A percentile compares a stretch with the other conserved stretches of the same genome.
These are phyloP conservation scores for Spodoptera picta DNA, from an alignment of 2,888 invertebrate species.

Conservation along the genomic window DNA sequence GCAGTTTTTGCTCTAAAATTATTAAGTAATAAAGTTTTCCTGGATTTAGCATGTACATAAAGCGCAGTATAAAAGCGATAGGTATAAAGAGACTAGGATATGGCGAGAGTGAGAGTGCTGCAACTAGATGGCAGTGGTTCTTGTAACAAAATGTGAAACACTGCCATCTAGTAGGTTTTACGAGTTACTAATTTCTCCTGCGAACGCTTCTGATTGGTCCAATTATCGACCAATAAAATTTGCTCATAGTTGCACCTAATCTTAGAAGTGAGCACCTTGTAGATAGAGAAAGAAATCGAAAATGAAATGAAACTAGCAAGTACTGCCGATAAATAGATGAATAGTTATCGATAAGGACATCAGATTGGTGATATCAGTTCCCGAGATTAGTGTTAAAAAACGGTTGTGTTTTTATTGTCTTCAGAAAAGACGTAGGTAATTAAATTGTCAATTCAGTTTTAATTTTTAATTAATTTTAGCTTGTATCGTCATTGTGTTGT, in stretches of 20 bases:
- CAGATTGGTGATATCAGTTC: constrained; percentile 57
- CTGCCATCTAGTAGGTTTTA: constrained; percentile 54
- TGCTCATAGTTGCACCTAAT: constrained; percentile 84
- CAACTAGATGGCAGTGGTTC: constrained; percentile 43
- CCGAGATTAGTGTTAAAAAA: constrained; percentile 48
- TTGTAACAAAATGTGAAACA: constrained; percentile 22
- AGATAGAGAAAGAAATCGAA: constrained; percentile 71
- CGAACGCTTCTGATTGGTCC: constrained; percentile 78
- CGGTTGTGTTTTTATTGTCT: constrained; percentile 59
- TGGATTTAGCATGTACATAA: constrained; percentile 74
- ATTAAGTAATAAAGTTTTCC: constrained; percentile 64
- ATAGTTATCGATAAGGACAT: constrained; percentile 56
- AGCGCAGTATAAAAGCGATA: constrained; percentile 69
- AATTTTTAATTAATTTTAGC: constrained; percentile 44
- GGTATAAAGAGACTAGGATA: constrained; percentile 41
- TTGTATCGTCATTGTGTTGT: constrained; percentile 8
- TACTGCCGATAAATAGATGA: constrained; percentile 76
- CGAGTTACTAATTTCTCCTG: constrained; percentile 60
- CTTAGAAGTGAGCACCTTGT: constrained; percentile 78
- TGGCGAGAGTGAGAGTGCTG: constrained; percentile 33
- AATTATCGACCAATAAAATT: constrained; percentile 76
- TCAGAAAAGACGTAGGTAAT: constrained; percentile 52
- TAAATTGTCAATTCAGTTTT: constrained; percentile 53
- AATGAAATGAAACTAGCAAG: constrained; percentile 73
- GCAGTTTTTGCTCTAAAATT: constrained; percentile 72